Conservation (phyloP, 2,888 invertebrate species). For the Lymantria dispar region DNA sequence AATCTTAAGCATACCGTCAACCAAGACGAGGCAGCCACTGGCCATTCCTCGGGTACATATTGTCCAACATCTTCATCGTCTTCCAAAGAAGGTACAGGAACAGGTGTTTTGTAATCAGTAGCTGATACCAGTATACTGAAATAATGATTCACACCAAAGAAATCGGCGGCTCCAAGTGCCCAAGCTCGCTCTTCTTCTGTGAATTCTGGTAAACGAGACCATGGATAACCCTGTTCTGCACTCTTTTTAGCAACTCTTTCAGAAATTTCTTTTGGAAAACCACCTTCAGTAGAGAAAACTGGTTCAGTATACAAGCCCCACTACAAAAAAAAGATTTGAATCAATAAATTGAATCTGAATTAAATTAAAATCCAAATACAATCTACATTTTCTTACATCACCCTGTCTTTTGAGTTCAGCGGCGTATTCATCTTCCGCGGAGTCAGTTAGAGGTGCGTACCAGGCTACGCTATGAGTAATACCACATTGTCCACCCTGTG, state of each 20-base stretch:
- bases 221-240: slow-evolving; percentile 56
- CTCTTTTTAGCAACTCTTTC: slow-evolving; percentile 67
- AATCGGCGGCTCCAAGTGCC: slow-evolving; percentile 53
- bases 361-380: no score
- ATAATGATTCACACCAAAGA: slow-evolving; percentile 86
- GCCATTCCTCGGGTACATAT: slow-evolving; percentile 43
- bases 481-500: slow-evolving; percentile 41
- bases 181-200: slow-evolving; percentile 54
- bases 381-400: slow-evolving; percentile 8
- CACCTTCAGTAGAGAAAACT: slow-evolving; percentile 72
- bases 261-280: slow-evolving; percentile 75
- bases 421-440: slow-evolving; percentile 53
- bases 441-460: slow-evolving; percentile 48
- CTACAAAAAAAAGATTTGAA: slow-evolving; percentile 35
- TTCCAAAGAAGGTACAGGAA: slow-evolving; percentile 39
- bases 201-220: slow-evolving; percentile 67
- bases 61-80: slow-evolving; percentile 43
- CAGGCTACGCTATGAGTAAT: slow-evolving; percentile 42
- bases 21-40: slow-evolving; percentile 47
- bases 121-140: slow-evolving; percentile 59
- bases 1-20: slow-evolving; percentile 39
- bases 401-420: slow-evolving; percentile 43
- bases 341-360: not conserved
- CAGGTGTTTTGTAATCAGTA: slow-evolving; percentile 22
- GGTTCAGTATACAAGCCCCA: slow-evolving; percentile 74